Conservation (phyloP, 1,140 invertebrate species). For the Popillia japonica region DNA sequence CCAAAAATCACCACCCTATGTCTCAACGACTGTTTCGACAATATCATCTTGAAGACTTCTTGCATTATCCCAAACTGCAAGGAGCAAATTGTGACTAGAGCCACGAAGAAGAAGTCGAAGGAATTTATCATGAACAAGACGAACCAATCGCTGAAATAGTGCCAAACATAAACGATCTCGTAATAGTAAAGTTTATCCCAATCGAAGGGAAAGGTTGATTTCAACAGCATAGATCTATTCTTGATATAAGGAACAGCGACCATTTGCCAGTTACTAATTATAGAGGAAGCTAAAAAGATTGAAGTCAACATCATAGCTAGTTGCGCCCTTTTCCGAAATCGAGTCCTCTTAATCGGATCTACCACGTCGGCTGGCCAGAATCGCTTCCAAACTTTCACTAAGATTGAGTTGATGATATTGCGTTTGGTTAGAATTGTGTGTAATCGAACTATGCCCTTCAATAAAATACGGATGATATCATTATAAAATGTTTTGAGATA, state of each 20-base stretch:
- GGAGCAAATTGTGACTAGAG: constrained; percentile 16
- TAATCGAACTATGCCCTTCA: neutral
- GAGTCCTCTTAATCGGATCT: neutral
- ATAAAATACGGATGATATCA: neutral
- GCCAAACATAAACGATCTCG: constrained; percentile 28
- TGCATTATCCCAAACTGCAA: constrained; percentile 23
- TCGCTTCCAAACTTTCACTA: constrained; percentile 22
- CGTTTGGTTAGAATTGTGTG: neutral
- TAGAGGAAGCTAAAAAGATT: neutral
- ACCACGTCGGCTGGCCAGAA: constrained; percentile 18
- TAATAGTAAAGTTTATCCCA: constrained; percentile 9
- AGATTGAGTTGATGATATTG: constrained; percentile 4
- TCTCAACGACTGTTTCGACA: neutral
- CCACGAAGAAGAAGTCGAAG: constrained; percentile 34
- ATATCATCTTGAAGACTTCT: constrained; percentile 22
- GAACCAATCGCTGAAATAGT: constrained; percentile 25
- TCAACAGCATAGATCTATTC: neutral
- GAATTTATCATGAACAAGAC: constrained; percentile 14
- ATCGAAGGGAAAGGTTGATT: constrained; percentile 32
- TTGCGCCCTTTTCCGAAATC: neutral
- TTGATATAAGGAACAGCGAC: neutral
- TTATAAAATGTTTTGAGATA: neutral
- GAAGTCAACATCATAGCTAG: neutral
- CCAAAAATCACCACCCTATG: constrained; percentile 23
- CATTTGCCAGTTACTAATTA: constrained; percentile 22